Conservation (phyloP, 2,888 invertebrate species). For the Pollenia amentaria region DNA sequence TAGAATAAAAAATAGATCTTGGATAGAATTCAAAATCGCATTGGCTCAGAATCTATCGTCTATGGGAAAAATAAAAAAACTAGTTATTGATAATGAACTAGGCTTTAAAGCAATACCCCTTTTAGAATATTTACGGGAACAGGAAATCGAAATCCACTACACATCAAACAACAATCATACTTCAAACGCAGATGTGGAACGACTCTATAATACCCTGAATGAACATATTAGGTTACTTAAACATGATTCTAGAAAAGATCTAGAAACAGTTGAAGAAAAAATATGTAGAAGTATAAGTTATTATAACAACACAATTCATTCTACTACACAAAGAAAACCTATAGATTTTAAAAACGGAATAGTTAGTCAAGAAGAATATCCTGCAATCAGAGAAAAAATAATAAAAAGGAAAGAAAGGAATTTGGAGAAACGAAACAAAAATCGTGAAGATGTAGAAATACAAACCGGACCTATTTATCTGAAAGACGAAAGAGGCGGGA, state of each 20-base stretch:
- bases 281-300: slow-evolving; percentile 23
- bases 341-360: neutral
- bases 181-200: slow-evolving; percentile 70
- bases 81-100: slow-evolving; percentile 72
- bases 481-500: slow-evolving; percentile 1
- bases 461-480: neutral
- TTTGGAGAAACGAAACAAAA: neutral
- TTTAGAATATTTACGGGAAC: slow-evolving; percentile 55
- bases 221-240: too few relatives aligned
- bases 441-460: neutral
- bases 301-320: slow-evolving; percentile 42
- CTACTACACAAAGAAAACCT: slow-evolving; percentile 8
- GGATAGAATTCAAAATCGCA: slow-evolving; percentile 55
- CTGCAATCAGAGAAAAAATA: slow-evolving; percentile 24
- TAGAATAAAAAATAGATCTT: slow-evolving; percentile 56
- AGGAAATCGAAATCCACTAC: slow-evolving; percentile 68
- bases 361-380: neutral
- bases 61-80: slow-evolving; percentile 60
- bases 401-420: neutral
- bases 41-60: slow-evolving; percentile 14
- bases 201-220: too few relatives aligned
- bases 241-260: slow-evolving; percentile 55
- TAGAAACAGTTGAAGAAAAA: slow-evolving; percentile 44
- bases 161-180: slow-evolving; percentile 66
- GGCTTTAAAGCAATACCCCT: slow-evolving; percentile 72